A percentile compares a stretch with the other conserved stretches of the same genome.
These are phyloP conservation scores for Agapornis roseicollis DNA, from an alignment of 2,113 vertebrate genomes.

Conservation along the genomic window DNA sequence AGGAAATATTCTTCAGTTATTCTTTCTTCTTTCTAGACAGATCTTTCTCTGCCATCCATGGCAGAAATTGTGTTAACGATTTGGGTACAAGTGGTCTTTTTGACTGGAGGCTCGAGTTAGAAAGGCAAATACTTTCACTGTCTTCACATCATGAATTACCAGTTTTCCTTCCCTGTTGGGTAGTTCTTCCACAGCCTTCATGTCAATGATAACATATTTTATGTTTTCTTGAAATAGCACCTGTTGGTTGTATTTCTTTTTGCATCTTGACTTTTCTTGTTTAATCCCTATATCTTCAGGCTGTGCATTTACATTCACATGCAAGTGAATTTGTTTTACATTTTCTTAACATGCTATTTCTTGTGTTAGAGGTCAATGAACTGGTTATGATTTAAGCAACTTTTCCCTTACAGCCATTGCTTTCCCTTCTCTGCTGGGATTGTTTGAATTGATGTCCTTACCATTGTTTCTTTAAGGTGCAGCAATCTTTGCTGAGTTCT, in stretches of 20 bases:
- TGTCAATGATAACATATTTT: background rate
- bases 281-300: background rate
- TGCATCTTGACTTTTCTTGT: background rate
- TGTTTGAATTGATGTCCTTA: conserved; percentile 31
- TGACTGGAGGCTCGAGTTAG: background rate
- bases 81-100: background rate
- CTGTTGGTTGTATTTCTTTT: background rate
- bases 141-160: background rate
- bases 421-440: background rate
- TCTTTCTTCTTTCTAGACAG: background rate
- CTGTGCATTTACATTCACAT: background rate
- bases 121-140: background rate
- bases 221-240: background rate
- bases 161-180: background rate
- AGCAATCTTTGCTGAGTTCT: conserved; percentile 28
- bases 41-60: background rate
- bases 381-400: background rate
- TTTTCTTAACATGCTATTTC: background rate
- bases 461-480: conserved; percentile 40
- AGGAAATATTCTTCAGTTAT: background rate
- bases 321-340: background rate
- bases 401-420: background rate
- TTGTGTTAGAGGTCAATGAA: background rate
- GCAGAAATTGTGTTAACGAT: background rate
- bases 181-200: background rate